A percentile compares a stretch with the other conserved stretches of the same genome.
These are phyloP conservation scores for Cephus runcator DNA, from an alignment of 2,888 invertebrate species.

Conservation along the genomic window DNA sequence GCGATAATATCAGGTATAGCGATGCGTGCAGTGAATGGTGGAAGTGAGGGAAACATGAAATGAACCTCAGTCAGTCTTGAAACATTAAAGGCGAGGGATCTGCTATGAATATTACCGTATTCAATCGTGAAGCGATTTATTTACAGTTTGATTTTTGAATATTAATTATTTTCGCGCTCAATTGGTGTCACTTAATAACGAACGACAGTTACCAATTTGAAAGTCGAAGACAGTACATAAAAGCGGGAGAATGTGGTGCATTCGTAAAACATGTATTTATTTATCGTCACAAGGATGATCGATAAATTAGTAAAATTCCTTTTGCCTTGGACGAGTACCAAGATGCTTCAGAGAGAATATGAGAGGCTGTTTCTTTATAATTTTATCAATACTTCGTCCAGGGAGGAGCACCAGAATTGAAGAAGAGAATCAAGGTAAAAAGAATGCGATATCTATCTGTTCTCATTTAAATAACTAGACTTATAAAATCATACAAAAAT, in stretches of 20 bases:
- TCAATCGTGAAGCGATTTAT: neutral
- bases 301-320: neutral
- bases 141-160: neutral
- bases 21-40: neutral
- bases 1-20: neutral
- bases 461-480: neutral
- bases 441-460: neutral
- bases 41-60: neutral
- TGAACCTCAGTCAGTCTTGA: neutral
- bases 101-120: neutral
- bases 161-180: neutral
- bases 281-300: neutral
- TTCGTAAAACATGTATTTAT: neutral
- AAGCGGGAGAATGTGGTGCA: neutral
- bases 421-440: constrained; percentile 1
- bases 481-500: neutral
- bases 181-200: neutral
- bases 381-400: neutral
- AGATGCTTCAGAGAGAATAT: neutral
- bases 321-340: neutral
- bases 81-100: neutral
- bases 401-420: neutral
- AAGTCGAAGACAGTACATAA: neutral
- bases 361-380: neutral
- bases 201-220: neutral